Conservation (phyloP, 2,888 invertebrate species). For the Prosopocoilus inquinatus region DNA sequence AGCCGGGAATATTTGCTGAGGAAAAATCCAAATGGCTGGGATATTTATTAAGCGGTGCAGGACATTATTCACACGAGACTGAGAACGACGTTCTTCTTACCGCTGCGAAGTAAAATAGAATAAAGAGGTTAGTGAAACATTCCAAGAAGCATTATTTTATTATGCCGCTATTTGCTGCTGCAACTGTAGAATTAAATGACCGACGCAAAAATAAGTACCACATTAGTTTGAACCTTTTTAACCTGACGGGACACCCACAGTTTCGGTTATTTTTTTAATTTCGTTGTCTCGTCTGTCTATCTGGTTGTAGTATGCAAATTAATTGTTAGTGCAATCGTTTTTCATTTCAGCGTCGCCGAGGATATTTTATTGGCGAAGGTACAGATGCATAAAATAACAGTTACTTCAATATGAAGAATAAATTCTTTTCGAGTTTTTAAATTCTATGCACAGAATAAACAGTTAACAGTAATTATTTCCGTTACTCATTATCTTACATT, state of each 20-base stretch:
- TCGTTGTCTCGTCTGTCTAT: slow-evolving; percentile 4
- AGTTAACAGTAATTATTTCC: no score
- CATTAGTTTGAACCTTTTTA: slow-evolving; percentile 16
- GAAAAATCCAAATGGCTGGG: neutral
- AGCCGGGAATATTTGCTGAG: neutral
- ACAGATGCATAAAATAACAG: no score
- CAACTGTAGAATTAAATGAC: neutral
- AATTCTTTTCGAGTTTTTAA: no score
- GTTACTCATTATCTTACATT: no score
- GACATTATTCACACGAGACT: neutral
- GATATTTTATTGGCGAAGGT: no score
- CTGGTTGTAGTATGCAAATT: slow-evolving; percentile 16
- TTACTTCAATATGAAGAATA: no score
- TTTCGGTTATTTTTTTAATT: slow-evolving; percentile 8
- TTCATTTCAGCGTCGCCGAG: slow-evolving; percentile 3
- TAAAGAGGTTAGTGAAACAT: no score
- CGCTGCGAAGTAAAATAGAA: neutral
- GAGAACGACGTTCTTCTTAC: neutral
- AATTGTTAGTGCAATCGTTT: slow-evolving; percentile 12
- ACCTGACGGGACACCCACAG: slow-evolving; percentile 15
- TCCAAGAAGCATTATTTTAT: no score
- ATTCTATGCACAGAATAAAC: no score
- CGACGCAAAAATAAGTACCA: slow-evolving; percentile 5
- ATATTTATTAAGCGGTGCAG: neutral
- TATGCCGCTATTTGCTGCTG: neutral